Base-by-base conservation (phyloP, 2,888 invertebrate genomes). In the Spisula subtruncata region DNA sequence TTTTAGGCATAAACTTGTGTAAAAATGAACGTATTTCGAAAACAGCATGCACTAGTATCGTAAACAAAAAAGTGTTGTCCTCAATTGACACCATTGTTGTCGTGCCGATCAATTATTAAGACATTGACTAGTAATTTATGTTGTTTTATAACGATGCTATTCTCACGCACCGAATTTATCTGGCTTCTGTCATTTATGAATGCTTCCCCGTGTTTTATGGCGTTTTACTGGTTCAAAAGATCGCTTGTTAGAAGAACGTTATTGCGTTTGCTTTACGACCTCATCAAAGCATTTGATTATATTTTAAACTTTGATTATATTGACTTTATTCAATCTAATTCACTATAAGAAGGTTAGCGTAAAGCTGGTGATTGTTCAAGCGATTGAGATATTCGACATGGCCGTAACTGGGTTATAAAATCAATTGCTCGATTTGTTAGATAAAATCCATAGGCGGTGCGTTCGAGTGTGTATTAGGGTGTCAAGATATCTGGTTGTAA, bases 111-210 rank as follows among this genome's bases (percentile, higher is more conserved):
- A 1, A 25, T 66, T 66, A 0, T 12, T 66, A 4, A n/a, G n/a
- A 25, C 60, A 20, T n/a, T n/a, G 14, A 51, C 2, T 41, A 10
- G 60, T 66, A 20, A 25, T n/a, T 66, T 66, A n/a, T 25, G 60
- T 66, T 66, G 60, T 66, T 66, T 66, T 20, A 66, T 25, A 12
- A 25, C 25, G 60, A 25, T 66, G 60, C 12, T 66, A 25, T 25
- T 66, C 60, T 66, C 60, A 66, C 60, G 60, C 60, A 66, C 60
- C 60, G 25, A 25, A 25, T 66, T 66, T 25, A 66, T 25, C 60
- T n/a, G 6, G n/a, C 18, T 0, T 14, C 25, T 66, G 25, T 66
- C 60, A 66, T 66, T 25, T 8, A 66, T 6, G 25, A 25, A 51
- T 16, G 8, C 60, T 66, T 25, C 25, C n/a, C n/a, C n/a, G 60